Evolutionary conservation across 2,797 vertebrate genomes (phyloP).

Genomic region (Lacerta agilis): DNA sequence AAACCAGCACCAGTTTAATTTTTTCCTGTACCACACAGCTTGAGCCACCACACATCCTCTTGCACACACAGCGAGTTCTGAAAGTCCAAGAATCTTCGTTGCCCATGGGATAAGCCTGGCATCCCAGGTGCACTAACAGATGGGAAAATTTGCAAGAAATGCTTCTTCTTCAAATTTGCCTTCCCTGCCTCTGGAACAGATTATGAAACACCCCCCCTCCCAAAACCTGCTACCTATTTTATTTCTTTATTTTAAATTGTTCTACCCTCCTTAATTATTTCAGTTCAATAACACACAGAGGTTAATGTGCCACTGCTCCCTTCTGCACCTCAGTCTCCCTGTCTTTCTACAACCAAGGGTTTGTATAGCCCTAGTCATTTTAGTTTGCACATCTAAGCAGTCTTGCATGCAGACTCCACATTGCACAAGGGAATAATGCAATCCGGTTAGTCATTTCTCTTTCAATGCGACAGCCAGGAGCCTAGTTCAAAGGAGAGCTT

Average conservation of each 20-base stretch:
- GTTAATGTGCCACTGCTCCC: neutral
- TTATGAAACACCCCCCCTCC: too few relatives aligned
- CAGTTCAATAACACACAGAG: too few relatives aligned
- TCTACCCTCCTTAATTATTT: too few relatives aligned
- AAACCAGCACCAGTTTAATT: neutral
- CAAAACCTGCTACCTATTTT: neutral
- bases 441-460: neutral
- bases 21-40: neutral
- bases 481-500: neutral
- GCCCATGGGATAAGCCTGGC: too few relatives aligned
- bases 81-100: neutral
- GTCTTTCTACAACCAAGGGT: neutral
- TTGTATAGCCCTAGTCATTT: neutral
- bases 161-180: neutral
- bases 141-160: neutral
- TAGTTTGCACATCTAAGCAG: neutral
- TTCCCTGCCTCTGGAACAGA: too few relatives aligned
- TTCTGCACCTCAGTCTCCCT: neutral
- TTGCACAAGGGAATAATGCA: neutral
- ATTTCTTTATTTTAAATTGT: too few relatives aligned
- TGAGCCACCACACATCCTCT: too few relatives aligned
- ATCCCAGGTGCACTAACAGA: neutral
- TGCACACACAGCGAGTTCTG: neutral
- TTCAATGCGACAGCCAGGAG: neutral
- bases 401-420: neutral